These are phyloP conservation scores for Arge pagana DNA, from an alignment of 2,888 invertebrate genomes.

Conservation along the genomic window DNA sequence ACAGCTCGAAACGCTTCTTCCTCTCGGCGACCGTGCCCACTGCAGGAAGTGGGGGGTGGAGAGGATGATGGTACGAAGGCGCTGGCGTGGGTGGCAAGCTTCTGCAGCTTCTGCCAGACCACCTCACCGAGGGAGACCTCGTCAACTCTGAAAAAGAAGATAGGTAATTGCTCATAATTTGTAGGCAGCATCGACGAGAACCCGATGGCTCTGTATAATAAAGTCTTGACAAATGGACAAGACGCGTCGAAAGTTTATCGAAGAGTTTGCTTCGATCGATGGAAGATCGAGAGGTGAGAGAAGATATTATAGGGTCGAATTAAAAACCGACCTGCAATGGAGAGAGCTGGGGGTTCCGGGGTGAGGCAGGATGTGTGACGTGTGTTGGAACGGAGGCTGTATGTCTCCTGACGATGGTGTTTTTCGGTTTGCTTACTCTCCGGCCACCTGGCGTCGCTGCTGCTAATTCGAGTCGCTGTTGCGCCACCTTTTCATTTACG, in stretches of 20 bases:
- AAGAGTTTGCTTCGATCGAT: too few relatives aligned
- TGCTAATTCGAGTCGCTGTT: slow-evolving; percentile 51
- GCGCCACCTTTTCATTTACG: slow-evolving; percentile 53
- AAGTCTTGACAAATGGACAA: too few relatives aligned
- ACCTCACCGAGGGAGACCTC: slow-evolving; percentile 60
- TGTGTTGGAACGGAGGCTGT: slow-evolving; percentile 45
- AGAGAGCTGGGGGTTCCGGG: slow-evolving; percentile 71
- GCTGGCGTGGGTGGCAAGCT: slow-evolving; percentile 57
- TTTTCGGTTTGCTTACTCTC: slow-evolving; percentile 63
- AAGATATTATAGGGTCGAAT: too few relatives aligned
- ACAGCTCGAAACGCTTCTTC: slow-evolving; percentile 71
- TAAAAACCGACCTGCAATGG: slow-evolving; percentile 68
- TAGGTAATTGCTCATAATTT: slow-evolving; percentile 25
- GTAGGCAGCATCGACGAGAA: too few relatives aligned
- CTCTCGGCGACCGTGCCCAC: slow-evolving; percentile 76
- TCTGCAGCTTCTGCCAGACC: slow-evolving; percentile 55
- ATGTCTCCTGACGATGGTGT: slow-evolving; percentile 55
- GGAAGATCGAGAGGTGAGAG: too few relatives aligned
- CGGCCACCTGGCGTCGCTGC: slow-evolving; percentile 46
- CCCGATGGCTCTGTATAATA: too few relatives aligned
- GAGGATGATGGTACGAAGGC: slow-evolving; percentile 47
- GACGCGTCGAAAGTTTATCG: too few relatives aligned
- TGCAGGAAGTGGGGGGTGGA: slow-evolving; percentile 60
- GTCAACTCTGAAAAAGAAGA: slow-evolving; percentile 62
- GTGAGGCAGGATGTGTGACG: slow-evolving; percentile 52